Evolutionary conservation across 2,113 vertebrate genomes (phyloP).

Genomic region (Ranitomeya variabilis): DNA sequence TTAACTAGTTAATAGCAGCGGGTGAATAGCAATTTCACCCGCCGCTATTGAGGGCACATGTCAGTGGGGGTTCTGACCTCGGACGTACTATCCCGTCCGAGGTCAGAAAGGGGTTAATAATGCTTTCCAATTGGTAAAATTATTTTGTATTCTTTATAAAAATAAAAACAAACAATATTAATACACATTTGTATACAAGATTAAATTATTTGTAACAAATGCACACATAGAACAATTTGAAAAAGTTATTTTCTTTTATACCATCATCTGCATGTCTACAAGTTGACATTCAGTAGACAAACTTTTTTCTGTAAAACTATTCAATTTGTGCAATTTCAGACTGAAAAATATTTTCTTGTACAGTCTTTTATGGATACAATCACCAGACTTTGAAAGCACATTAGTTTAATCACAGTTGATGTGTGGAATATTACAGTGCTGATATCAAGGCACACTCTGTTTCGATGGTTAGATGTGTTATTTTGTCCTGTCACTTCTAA

Average conservation of each 20-base stretch:
- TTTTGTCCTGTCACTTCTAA: constrained; percentile 55
- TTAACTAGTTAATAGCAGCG: no score
- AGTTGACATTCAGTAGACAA: background rate
- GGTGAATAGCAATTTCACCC: no score
- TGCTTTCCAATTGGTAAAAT: background rate
- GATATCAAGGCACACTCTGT: constrained; percentile 41
- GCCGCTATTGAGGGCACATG: no score
- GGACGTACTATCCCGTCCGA: no score
- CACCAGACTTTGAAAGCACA: constrained; percentile 47
- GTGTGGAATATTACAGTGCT: constrained; percentile 49
- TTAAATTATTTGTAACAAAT: background rate
- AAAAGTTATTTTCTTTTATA: background rate
- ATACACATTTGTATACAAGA: background rate
- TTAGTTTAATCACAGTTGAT: constrained; percentile 49
- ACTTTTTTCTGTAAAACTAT: constrained; percentile 23
- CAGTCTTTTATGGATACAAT: constrained; percentile 39
- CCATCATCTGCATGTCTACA: background rate
- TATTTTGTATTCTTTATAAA: background rate
- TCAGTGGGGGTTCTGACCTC: no score
- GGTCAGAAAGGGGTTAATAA: no score
- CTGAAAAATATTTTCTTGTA: constrained; percentile 9
- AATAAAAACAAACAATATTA: background rate
- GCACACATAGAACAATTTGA: background rate
- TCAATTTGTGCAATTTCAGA: constrained; percentile 16
- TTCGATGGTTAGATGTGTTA: constrained; percentile 50